phyloP scores from a whole-genome alignment of 1,140 invertebrate species.

The Drosophila asahinai region DNA sequence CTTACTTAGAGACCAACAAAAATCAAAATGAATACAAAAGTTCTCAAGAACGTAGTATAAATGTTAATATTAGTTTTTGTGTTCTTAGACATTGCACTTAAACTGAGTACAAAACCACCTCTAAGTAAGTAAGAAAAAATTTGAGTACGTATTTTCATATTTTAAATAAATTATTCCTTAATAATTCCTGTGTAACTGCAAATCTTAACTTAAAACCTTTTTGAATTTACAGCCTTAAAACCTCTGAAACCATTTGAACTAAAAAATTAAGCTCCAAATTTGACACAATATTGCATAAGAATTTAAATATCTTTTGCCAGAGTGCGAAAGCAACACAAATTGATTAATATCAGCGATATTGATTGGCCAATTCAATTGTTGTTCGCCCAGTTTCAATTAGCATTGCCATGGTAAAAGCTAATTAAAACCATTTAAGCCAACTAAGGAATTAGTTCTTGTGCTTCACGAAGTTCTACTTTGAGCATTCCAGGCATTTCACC shows the following conservation, averaged over 20 bases:
- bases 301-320: slow-evolving; percentile 2
- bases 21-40: too few species aligned
- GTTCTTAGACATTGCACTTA: too few species aligned
- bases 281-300: background rate
- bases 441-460: slow-evolving; percentile 14
- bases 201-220: too few species aligned
- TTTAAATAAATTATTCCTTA: too few species aligned
- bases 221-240: too few species aligned
- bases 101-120: too few species aligned
- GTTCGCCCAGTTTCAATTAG: slow-evolving; percentile 13
- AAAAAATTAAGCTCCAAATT: background rate
- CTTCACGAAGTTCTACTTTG: background rate
- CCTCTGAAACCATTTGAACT: background rate
- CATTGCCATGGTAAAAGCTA: slow-evolving; percentile 20
- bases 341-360: slow-evolving; percentile 35
- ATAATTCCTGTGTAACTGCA: too few species aligned
- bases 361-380: slow-evolving; percentile 29
- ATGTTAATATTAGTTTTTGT: too few species aligned
- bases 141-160: too few species aligned
- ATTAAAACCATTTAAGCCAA: slow-evolving; percentile 31
- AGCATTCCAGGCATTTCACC: background rate
- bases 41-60: too few species aligned
- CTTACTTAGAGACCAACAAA: too few species aligned
- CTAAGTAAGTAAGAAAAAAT: too few species aligned
- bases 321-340: slow-evolving; percentile 24